Evolutionary conservation across 2,113 vertebrate genomes (phyloP), one percentile per base, ranked within the genome.

Genomic region (Pachyramphus minor): DNA sequence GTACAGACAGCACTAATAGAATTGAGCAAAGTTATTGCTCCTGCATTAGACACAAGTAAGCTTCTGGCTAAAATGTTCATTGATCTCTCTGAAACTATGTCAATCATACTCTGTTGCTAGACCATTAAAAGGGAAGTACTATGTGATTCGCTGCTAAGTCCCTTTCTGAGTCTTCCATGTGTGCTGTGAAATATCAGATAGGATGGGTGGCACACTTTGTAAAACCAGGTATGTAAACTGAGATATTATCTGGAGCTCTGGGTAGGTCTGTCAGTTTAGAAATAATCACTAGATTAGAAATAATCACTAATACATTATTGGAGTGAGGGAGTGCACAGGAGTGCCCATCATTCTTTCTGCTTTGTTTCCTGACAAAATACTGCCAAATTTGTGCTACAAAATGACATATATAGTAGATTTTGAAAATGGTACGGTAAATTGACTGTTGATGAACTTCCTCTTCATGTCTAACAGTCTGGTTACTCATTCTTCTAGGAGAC

Each of bases 1-100:
- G 67, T 89, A 83, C 88, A 92, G 95, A 91, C 95, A 93, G 90
- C 95, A 71, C 68, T 96, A 94, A 97, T 42, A 96, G 96, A 96
- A 83, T 31, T 63, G 93, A 96, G 62, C 72, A 50, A 89, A 95
- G 72, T 96, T 86, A 97, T 42, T 95, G 94, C 87, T 95, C 16
- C 69, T 90, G 75, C 94, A 88, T 97, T 97, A 97, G 96, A 74
- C 35, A 39, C 42, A 12, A 66, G 72, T 52, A 37, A 94, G 90
- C 93, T 94, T 87, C 95, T 90, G 93, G 91, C 93, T 95, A 62
- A 92, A 95, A 92, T 78, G 86, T 84, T 92, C 95, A 96, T 95
- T 93, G 97, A 96, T 98, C 93, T 83, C 63, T 92, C 79, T 75
- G 37, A 92, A 93, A 87, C 79, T 4, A 0, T 62, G 95, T 96